Percentiles rank a stretch among this genome's conserved stretches.
phyloP scores from a whole-genome alignment of 1,140 invertebrate genomes.

The Drosophila trapezifrons region DNA sequence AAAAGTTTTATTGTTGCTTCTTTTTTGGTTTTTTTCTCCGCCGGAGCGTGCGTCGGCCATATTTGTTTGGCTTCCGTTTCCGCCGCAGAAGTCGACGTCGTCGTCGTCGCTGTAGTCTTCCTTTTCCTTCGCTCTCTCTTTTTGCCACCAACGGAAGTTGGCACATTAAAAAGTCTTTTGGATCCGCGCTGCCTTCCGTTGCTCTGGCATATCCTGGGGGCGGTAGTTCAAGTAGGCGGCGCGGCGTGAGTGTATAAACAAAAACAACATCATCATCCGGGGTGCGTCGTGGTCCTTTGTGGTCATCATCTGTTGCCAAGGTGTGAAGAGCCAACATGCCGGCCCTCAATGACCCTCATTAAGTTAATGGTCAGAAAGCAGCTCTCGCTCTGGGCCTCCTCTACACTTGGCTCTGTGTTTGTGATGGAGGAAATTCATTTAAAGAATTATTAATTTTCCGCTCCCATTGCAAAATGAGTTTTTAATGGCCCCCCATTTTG shows the following conservation, averaged over 20 bases:
- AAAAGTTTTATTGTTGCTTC: slow-evolving; percentile 70
- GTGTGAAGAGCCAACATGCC: slow-evolving; percentile 70
- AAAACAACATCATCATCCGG: slow-evolving; percentile 52
- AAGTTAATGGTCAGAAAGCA: slow-evolving; percentile 68
- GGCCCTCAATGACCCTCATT: slow-evolving; percentile 75
- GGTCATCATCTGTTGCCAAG: slow-evolving; percentile 53
- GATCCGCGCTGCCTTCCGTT: slow-evolving; percentile 21
- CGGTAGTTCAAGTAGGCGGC: slow-evolving; percentile 27
- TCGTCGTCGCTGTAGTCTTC: slow-evolving; percentile 29
- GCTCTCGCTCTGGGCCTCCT: not conserved
- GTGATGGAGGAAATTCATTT: slow-evolving; percentile 63
- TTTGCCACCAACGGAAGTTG: slow-evolving; percentile 60
- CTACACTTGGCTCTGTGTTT: slow-evolving; percentile 32
- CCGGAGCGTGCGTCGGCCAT: slow-evolving; percentile 58
- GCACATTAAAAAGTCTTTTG: slow-evolving; percentile 64
- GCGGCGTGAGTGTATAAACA: slow-evolving; percentile 39
- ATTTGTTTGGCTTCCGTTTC: slow-evolving; percentile 80
- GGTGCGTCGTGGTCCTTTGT: slow-evolving; percentile 29
- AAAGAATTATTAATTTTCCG: slow-evolving; percentile 66
- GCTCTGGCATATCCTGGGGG: slow-evolving; percentile 26
- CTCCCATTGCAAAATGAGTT: slow-evolving; percentile 52
- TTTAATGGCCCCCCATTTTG: slow-evolving; percentile 49
- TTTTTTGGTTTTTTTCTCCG: slow-evolving; percentile 28
- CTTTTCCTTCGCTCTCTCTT: slow-evolving; percentile 3
- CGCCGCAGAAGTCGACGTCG: slow-evolving; percentile 38